Base-by-base conservation (phyloP, 2,113 vertebrate species). In the Phalacrocorax brasilianus region DNA sequence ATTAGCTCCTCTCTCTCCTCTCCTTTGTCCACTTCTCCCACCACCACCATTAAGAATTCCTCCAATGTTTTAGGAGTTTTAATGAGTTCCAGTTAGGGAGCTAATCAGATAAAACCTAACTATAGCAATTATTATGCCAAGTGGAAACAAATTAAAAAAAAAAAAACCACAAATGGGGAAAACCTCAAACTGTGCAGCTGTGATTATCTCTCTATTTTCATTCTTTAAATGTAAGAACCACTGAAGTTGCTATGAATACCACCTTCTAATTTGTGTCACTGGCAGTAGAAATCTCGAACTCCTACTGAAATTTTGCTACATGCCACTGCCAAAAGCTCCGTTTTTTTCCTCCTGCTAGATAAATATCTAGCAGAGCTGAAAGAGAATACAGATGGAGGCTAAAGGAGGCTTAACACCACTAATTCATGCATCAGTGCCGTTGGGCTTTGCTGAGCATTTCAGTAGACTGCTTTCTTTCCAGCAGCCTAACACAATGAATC, bases 371-470 rank as follows among this genome's bases (percentile, higher is more conserved):
- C 68, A 65, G 40, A 73, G 23, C 53, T 92, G 65, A 86, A 85
- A 58, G 49, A 90, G 26, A 91, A 44, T 35, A 62, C 85, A 95
- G 45, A 91, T 76, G 44, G 78, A 84, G 35, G 42, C 71, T 75
- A 94, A 85, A 93, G 62, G 24, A 93, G 59, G 89, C 45, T 95
- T 85, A 97, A 68, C 32, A 74, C 28, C 47, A 81, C 67, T 81
- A 89, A 94, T 77, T 93, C 81, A 78, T 33, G 42, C 82, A 87
- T 77, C 55, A 55, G 59, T 89, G 85, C 92, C 8, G 1, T 32
- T 75, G 58, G 45, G 65, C 50, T 94, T 72, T 72, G 68, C 76
- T 81, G 56, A 94, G 70, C 79, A 80, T 85, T 88, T 93, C 77
- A 85, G 85, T 65, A 74, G 47, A 45, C 52, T 77, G 58, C 38